Percentiles rank a stretch among this genome's conserved stretches.
phyloP scores from a whole-genome alignment of 2,888 invertebrate species.

The Eupithecia exiguata region DNA sequence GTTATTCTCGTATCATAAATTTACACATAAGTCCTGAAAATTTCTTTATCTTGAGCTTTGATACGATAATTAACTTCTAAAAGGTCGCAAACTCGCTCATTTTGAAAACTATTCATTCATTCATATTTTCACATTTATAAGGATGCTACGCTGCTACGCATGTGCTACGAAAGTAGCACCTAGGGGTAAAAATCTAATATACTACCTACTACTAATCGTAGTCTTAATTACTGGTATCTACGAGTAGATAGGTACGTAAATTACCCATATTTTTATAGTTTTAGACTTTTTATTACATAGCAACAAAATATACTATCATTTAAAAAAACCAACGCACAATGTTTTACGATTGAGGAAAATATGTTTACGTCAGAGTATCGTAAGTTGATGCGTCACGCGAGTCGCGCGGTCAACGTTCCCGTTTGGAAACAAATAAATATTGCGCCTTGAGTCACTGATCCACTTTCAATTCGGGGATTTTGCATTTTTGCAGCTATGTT shows the following conservation, averaged over 20 bases:
- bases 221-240: neutral
- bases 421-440: slow-evolving; percentile 59
- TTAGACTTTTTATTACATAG: neutral
- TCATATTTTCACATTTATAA: neutral
- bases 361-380: slow-evolving; percentile 46
- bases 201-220: neutral
- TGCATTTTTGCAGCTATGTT: slow-evolving; percentile 15
- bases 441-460: slow-evolving; percentile 64
- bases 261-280: neutral
- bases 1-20: neutral
- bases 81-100: neutral
- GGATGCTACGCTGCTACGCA: neutral
- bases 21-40: neutral
- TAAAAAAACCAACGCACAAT: neutral
- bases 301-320: neutral
- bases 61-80: neutral
- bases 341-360: slow-evolving; percentile 21
- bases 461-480: slow-evolving; percentile 24
- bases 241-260: too few species aligned
- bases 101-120: neutral
- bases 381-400: slow-evolving; percentile 57
- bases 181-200: neutral
- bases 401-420: slow-evolving; percentile 74
- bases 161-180: neutral
- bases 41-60: neutral